A percentile compares a stretch with the other conserved stretches of the same genome.
phyloP scores from a whole-genome alignment of 37 sponge, comb jelly and placozoan genomes.

The Corticium candelabrum region DNA sequence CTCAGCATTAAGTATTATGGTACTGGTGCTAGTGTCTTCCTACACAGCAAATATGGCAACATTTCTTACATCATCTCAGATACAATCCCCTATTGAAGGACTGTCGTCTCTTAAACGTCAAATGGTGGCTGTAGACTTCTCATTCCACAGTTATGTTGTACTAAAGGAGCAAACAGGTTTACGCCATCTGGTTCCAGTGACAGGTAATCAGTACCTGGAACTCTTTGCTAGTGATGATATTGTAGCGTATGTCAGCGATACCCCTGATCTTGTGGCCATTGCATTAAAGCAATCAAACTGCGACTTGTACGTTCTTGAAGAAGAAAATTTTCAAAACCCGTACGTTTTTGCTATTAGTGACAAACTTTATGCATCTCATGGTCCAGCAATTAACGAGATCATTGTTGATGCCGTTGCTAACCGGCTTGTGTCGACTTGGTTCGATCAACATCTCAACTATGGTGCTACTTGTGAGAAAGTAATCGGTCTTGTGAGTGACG shows the following conservation, averaged over 20 bases:
- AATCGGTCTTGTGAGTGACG: background rate
- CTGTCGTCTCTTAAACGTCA: background rate
- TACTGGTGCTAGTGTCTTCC: background rate
- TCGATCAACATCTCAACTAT: background rate
- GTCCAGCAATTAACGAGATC: background rate
- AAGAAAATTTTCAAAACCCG: background rate
- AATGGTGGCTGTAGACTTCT: background rate
- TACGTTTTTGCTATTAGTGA: background rate
- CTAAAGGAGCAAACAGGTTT: no score
- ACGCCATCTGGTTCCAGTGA: background rate
- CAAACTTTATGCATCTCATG: background rate
- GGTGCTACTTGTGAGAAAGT: no score
- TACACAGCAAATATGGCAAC: background rate
- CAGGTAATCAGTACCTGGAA: background rate
- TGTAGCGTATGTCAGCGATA: background rate
- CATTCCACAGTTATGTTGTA: no score
- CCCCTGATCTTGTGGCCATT: background rate
- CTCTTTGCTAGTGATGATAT: background rate
- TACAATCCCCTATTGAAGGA: background rate
- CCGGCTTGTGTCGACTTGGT: background rate
- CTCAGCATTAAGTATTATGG: background rate
- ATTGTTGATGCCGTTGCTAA: background rate
- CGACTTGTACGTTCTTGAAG: background rate
- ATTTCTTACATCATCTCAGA: background rate
- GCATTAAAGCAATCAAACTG: background rate